Percentiles rank a stretch among this genome's conserved stretches.
Conservation (phyloP, 2,888 invertebrate species). For the Philonicus albiceps region DNA sequence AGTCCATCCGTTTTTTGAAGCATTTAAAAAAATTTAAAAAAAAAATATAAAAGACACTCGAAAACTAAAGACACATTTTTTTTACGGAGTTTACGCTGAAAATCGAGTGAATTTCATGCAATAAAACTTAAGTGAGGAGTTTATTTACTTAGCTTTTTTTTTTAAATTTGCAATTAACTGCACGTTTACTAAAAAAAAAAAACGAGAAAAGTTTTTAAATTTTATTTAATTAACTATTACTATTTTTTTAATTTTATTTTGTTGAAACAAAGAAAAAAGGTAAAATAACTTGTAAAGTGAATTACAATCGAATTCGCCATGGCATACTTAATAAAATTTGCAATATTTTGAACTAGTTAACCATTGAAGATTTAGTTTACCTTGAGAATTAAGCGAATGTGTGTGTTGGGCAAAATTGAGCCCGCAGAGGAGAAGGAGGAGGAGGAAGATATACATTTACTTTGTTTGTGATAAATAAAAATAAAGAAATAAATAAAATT, state of each 20-base stretch:
- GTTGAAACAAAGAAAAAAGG: neutral
- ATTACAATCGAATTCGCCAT: neutral
- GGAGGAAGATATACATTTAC: neutral
- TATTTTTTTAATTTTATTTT: neutral
- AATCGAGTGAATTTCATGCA: neutral
- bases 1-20: slow-evolving; percentile 13
- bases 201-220: neutral
- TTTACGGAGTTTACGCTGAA: neutral
- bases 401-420: neutral
- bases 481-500: neutral
- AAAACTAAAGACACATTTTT: neutral
- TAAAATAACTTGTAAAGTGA: neutral
- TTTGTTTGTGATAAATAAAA: slow-evolving; percentile 20
- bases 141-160: neutral
- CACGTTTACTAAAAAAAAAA: neutral
- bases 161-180: neutral
- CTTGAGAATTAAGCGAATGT: neutral
- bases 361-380: neutral
- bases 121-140: neutral
- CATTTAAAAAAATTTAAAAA: no score
- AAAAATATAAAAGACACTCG: neutral
- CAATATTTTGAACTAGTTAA: neutral
- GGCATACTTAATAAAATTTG: neutral
- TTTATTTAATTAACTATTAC: neutral
- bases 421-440: neutral